A percentile compares a stretch with the other conserved stretches of the same genome.
phyloP scores from a whole-genome alignment of 2,888 invertebrate genomes.

The Leptinotarsa tumamoca region DNA sequence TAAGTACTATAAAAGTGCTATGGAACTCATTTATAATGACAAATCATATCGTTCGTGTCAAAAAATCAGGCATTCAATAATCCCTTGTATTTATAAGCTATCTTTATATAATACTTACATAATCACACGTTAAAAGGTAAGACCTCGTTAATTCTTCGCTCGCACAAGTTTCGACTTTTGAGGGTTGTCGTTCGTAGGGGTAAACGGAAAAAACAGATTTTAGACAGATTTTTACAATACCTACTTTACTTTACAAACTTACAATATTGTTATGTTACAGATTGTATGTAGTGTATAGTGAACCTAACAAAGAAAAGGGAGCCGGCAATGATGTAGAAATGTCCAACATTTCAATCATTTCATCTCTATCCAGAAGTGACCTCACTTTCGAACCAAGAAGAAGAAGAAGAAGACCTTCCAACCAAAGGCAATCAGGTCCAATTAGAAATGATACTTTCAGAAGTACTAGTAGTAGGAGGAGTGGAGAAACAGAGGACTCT shows the following conservation, averaged over 20 bases:
- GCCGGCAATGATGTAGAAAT: conserved; percentile 33
- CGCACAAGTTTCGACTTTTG: no score
- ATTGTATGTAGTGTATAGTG: conserved; percentile 83
- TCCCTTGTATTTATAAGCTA: no score
- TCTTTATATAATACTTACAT: neutral
- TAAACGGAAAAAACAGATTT: no score
- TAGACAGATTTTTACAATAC: no score
- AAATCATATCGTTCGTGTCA: no score
- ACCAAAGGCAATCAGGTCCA: conserved; percentile 23
- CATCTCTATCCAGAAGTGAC: conserved; percentile 61
- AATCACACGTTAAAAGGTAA: no score
- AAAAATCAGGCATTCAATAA: no score
- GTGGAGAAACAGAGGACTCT: conserved; percentile 44
- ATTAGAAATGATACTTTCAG: conserved; percentile 31
- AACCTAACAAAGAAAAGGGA: conserved; percentile 67
- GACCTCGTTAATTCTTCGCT: no score
- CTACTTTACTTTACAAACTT: no score
- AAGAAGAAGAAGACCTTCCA: conserved; percentile 56
- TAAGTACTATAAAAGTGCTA: no score
- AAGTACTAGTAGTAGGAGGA: conserved; percentile 38
- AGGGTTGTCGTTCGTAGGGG: no score
- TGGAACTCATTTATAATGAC: no score
- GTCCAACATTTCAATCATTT: conserved; percentile 70
- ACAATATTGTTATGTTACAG: conserved; percentile 61
- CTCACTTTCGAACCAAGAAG: conserved; percentile 54